Percentiles rank a stretch among this genome's conserved stretches.
phyloP scores from a whole-genome alignment of 2,797 vertebrate genomes.

The Paedocypris micromegethes region DNA sequence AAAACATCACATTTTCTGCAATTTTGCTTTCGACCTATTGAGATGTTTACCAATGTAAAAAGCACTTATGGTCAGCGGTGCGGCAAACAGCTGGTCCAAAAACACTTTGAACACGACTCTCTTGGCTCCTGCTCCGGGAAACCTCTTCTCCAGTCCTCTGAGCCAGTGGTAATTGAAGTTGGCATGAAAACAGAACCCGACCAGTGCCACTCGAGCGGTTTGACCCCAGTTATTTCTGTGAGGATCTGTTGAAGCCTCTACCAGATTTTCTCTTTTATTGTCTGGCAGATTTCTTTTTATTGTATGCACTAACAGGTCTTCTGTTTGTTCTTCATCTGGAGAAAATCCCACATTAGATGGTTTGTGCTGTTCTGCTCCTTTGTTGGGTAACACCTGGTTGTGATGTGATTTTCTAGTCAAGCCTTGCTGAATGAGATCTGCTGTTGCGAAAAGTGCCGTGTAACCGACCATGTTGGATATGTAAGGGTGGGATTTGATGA shows the following conservation, averaged over 20 bases:
- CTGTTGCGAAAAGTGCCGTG: constrained; percentile 70
- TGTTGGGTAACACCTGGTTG: not conserved
- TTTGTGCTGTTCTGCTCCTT: not conserved
- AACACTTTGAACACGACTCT: constrained; percentile 66
- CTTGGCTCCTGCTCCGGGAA: constrained; percentile 61
- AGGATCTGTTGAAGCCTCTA: not conserved
- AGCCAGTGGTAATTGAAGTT: constrained; percentile 79
- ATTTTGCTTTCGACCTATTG: not conserved
- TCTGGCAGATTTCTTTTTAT: constrained; percentile 7
- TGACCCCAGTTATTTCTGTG: constrained; percentile 60
- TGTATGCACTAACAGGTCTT: not conserved
- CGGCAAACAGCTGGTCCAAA: constrained; percentile 70
- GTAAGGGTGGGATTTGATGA: constrained; percentile 69
- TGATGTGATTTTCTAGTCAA: constrained; percentile 52
- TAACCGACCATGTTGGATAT: constrained; percentile 70
- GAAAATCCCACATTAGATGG: constrained; percentile 1
- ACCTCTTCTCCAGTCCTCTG: constrained; percentile 64
- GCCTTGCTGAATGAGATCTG: constrained; percentile 73
- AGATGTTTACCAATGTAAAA: constrained; percentile 69
- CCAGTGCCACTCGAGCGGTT: constrained; percentile 64
- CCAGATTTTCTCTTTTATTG: constrained; percentile 14
- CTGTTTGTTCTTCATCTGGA: not conserved
- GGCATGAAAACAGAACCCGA: constrained; percentile 74
- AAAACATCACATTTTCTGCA: too few species aligned
- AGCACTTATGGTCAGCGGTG: constrained; percentile 71